Base-by-base conservation (phyloP, 2,888 invertebrate species). In the Aphrophora alni region DNA sequence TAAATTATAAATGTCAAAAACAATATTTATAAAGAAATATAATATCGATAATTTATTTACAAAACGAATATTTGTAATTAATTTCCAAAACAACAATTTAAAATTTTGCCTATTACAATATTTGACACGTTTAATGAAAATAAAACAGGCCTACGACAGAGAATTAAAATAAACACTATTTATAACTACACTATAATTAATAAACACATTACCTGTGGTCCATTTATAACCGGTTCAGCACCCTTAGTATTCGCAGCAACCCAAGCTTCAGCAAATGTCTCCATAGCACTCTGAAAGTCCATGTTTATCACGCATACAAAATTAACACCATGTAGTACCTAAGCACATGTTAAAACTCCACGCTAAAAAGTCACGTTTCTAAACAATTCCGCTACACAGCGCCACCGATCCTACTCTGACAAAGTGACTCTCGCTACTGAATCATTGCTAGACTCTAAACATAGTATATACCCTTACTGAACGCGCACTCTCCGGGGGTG, bases 211-310 rank as follows among this genome's bases (percentile, higher is more conserved):
- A 94, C 94, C 93, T 94, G 94, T 83, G 92, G 91, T 85, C 93
- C 90, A 87, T 93, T 87, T 76, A 90, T 90, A 84, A 89, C 89
- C 25, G 90, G 89, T 51, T 80, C 81, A 21, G 83, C 84, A 44
- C 89, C 90, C 89, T 94, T 94, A 87, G 94, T 93, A 88, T 94
- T 95, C 89, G 97, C 97, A 85, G 97, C 97, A 86, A 97, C 97
- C 97, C 97, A 98, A 86, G 97, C 97, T 91, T 98, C 97, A 85
- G 97, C 97, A 89, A 98, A 97, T 86, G 97, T 97, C 92, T 98
- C 97, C 97, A 98, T 97, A 87, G 97, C 97, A 93, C 97, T 97
- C 92, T 97, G 97, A 93, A 97, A 97, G 95, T 97, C 97, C 97
- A 98, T 97, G 88, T 72, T 83, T 71, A 76, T 26, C 82, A 5